phyloP scores from a whole-genome alignment of 2,113 vertebrate genomes.

The Pyxicephalus adspersus region DNA sequence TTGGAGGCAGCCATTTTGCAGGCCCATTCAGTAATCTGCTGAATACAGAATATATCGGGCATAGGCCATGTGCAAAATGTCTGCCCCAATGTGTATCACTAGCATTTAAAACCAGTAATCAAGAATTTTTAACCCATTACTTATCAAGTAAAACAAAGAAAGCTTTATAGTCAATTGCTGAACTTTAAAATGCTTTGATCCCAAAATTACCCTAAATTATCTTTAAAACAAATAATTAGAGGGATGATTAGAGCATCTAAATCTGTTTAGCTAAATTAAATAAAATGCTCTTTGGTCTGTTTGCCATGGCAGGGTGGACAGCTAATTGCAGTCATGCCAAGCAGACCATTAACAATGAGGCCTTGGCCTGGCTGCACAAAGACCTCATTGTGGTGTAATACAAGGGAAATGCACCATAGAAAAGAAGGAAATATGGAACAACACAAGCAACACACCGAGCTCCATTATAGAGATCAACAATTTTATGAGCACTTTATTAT shows the following conservation, averaged over 20 bases:
- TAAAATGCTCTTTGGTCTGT: background rate
- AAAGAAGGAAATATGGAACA: too few species aligned
- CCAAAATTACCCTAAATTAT: slow-evolving; percentile 5
- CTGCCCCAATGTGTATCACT: background rate
- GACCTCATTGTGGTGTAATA: background rate
- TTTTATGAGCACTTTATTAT: too few species aligned
- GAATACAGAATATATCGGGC: background rate
- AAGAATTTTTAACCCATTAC: background rate
- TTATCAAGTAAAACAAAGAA: background rate
- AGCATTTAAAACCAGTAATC: background rate
- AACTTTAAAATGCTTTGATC: background rate
- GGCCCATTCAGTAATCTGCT: background rate
- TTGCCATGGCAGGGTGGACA: too few species aligned
- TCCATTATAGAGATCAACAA: too few species aligned
- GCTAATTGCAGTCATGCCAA: background rate
- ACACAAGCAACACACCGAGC: too few species aligned
- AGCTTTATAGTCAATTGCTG: background rate
- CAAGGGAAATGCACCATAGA: too few species aligned
- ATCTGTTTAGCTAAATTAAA: background rate
- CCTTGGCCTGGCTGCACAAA: background rate
- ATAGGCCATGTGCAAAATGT: background rate
- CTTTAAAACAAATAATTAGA: slow-evolving; percentile 20
- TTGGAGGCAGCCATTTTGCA: background rate
- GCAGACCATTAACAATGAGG: background rate
- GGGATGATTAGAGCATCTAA: slow-evolving; percentile 60